Base-by-base conservation (phyloP, 2,797 vertebrate species). In the Chloroceryle amazona region DNA sequence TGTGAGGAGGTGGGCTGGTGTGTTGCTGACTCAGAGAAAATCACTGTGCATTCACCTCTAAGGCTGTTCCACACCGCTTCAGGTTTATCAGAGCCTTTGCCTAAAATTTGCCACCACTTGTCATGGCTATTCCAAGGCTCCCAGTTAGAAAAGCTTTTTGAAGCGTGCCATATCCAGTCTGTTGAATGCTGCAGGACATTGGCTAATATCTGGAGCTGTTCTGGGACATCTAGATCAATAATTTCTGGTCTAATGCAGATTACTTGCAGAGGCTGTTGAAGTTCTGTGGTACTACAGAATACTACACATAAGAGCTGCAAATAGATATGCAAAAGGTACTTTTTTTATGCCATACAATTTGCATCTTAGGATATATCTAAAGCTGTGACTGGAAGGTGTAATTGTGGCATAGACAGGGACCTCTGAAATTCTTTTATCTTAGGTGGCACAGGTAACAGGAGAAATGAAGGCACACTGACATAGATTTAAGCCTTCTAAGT, bases 81-180 rank as follows among this genome's bases (percentile, higher is more conserved):
- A 51, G 23, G 14, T 29, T 80, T 10, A 37, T 61, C 55, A 52
- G 33, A 86, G 42, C 39, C 70, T 58, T 42, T 33, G 11, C 57
- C 85, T 29, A n/a, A 60, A 88, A n/a, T 26, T 63, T 3, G 1
- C 33, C 31, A 18, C 31, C n/a, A 3, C 47, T 66, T 39, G 17
- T 9, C 8, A 2, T 5, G 33, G 58, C 49, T 51, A 0, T 14
- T 63, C 46, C 89, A 28, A 25, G 51, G 66, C 8, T 63, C 23
- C 31, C 65, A 28, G 2, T 41, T 21, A 58, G 63, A 18, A 82
- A 70, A 93, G 42, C 46, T 54, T 54, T 12, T 4, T 35, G 41
- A 33, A 11, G 79, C 26, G 0, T 3, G 26, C 13, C 19, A 14
- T 2, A 17, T 3, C 16, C 81, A 46, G 16, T 2, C 51, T 49